Conservation (phyloP, 2,888 invertebrate species). For the Sphaeridia pumilis region DNA sequence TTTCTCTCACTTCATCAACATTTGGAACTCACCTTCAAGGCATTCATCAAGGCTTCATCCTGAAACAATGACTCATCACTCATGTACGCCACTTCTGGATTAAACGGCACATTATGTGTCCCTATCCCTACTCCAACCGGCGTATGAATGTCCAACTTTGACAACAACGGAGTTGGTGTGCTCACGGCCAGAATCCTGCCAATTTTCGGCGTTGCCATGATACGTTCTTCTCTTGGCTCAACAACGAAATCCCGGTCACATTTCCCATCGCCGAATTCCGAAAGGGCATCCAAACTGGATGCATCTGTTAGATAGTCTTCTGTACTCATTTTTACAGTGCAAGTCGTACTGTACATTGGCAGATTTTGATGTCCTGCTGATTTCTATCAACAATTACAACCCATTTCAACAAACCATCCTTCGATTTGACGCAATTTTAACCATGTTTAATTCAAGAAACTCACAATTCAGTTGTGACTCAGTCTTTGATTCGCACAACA, state of each 20-base stretch:
- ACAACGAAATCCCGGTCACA: background rate
- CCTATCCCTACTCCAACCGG: slow-evolving; percentile 8
- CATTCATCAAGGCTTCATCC: slow-evolving; percentile 18
- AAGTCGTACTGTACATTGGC: too few relatives aligned
- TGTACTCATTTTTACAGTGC: slow-evolving; percentile 7
- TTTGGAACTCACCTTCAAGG: slow-evolving; percentile 19
- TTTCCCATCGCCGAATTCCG: slow-evolving; percentile 5
- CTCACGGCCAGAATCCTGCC: background rate
- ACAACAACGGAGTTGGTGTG: slow-evolving; percentile 15
- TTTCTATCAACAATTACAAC: too few relatives aligned
- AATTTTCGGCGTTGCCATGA: background rate
- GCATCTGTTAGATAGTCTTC: slow-evolving; percentile 24
- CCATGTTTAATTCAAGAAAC: too few relatives aligned
- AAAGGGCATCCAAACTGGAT: slow-evolving; percentile 18
- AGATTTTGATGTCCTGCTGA: too few relatives aligned
- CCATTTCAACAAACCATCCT: too few relatives aligned
- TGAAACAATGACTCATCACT: slow-evolving; percentile 16
- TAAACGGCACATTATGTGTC: slow-evolving; percentile 2
- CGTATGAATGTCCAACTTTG: slow-evolving; percentile 19
- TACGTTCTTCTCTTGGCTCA: background rate
- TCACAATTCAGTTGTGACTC: too few relatives aligned
- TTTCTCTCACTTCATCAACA: background rate
- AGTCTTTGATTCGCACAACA: too few relatives aligned
- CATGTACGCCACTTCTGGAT: slow-evolving; percentile 23
- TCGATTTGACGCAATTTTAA: too few relatives aligned